These are phyloP conservation scores for Geodia barretti DNA, from an alignment of 37 sponge, comb jelly and placozoan genomes.

Conservation along the genomic window DNA sequence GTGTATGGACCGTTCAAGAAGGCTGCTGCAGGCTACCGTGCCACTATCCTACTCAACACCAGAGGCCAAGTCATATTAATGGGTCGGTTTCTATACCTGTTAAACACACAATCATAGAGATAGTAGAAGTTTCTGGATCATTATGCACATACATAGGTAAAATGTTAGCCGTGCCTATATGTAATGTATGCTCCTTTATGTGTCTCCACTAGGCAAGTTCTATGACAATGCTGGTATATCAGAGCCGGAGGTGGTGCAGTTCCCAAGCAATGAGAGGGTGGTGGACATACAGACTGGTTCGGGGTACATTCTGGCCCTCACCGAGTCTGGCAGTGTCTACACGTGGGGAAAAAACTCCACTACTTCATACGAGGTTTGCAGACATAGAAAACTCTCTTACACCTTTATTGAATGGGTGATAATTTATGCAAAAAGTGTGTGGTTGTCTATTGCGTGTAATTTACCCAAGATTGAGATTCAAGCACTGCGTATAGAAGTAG, in stretches of 20 bases:
- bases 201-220: constrained; percentile 43
- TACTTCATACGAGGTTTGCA: neutral
- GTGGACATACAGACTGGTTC: constrained; percentile 44
- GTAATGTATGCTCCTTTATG: neutral
- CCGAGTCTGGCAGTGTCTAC: constrained; percentile 72
- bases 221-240: constrained; percentile 15
- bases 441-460: neutral
- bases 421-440: too few relatives aligned
- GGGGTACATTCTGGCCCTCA: constrained; percentile 57
- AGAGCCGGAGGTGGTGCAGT: constrained; percentile 21
- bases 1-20: constrained; percentile 58
- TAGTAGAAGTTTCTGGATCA: too few relatives aligned
- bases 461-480: neutral
- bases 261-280: constrained; percentile 38
- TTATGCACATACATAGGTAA: too few relatives aligned
- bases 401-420: too few relatives aligned
- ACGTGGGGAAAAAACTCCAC: constrained; percentile 59
- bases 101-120: too few relatives aligned
- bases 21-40: constrained; percentile 37
- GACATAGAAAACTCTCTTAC: too few relatives aligned
- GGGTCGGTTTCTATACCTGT: neutral
- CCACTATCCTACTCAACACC: constrained; percentile 25
- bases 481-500: neutral
- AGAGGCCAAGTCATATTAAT: constrained; percentile 25
- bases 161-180: neutral